Evolutionary conservation across 2,113 vertebrate species (phyloP).

Genomic region (Sturnira hondurensis): DNA sequence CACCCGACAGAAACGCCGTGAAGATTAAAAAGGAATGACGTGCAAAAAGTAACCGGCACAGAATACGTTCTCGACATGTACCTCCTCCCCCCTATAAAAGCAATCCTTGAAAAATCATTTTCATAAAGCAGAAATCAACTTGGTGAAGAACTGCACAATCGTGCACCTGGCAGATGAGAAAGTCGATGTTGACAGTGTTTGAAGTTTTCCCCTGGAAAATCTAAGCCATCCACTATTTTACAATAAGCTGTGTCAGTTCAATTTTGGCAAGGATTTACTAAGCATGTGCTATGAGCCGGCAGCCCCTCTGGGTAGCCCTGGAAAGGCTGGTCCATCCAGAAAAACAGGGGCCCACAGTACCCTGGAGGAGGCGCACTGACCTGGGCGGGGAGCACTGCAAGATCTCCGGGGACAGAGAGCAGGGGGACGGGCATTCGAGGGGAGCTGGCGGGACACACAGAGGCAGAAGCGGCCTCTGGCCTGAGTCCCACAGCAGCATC

Average conservation of each 20-base stretch:
- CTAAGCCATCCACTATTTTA: background rate
- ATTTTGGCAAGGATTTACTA: background rate
- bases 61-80: background rate
- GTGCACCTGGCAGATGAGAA: background rate
- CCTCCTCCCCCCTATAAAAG: background rate
- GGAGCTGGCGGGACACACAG: accelerated
- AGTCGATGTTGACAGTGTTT: background rate
- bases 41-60: background rate
- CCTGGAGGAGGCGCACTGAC: background rate
- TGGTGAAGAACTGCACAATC: background rate
- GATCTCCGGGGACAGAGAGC: accelerated
- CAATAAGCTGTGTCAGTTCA: background rate
- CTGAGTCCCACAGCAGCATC: background rate
- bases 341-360: background rate
- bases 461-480: background rate
- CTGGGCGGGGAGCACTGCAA: no score
- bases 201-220: background rate
- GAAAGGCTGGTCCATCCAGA: background rate
- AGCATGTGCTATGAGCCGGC: background rate
- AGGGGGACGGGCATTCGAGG: background rate
- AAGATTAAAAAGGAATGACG: background rate
- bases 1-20: background rate
- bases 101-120: background rate
- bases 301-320: background rate
- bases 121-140: background rate